Evolutionary conservation across 2,113 vertebrate genomes (phyloP).

Genomic region (Saimiri boliviensis): DNA sequence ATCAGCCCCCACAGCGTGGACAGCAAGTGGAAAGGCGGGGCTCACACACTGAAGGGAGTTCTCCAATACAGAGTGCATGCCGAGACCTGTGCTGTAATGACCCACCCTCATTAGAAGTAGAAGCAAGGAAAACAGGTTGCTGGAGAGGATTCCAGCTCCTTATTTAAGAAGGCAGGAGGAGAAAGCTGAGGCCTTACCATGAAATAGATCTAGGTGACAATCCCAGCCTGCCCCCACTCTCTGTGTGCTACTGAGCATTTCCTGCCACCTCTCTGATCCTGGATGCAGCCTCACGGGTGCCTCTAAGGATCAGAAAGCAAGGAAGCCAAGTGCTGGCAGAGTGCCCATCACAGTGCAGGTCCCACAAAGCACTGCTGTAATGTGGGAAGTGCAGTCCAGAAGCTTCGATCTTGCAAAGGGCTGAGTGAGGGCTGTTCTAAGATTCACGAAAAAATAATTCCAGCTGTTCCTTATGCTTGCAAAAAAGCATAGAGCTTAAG

Average conservation of each 20-base stretch:
- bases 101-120: not conserved
- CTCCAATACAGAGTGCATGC: not conserved
- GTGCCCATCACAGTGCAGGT: not conserved
- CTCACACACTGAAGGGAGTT: not conserved
- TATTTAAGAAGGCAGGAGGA: not conserved
- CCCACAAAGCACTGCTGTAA: too few relatives aligned
- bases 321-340: not conserved
- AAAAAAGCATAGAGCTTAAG: not conserved
- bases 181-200: not conserved
- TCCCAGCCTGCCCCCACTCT: rapidly evolving
- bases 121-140: not conserved
- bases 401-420: not conserved
- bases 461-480: not conserved
- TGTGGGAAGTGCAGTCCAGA: not conserved
- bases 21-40: not conserved
- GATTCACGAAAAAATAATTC: not conserved
- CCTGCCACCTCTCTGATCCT: not conserved
- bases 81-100: not conserved
- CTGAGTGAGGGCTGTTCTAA: not conserved
- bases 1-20: not conserved
- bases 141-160: not conserved
- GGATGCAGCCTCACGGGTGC: not conserved
- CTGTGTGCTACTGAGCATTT: not conserved
- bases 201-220: not conserved
- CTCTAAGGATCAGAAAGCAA: not conserved